phyloP scores from a whole-genome alignment of 1,140 invertebrate species.

The Euschistus heros region DNA sequence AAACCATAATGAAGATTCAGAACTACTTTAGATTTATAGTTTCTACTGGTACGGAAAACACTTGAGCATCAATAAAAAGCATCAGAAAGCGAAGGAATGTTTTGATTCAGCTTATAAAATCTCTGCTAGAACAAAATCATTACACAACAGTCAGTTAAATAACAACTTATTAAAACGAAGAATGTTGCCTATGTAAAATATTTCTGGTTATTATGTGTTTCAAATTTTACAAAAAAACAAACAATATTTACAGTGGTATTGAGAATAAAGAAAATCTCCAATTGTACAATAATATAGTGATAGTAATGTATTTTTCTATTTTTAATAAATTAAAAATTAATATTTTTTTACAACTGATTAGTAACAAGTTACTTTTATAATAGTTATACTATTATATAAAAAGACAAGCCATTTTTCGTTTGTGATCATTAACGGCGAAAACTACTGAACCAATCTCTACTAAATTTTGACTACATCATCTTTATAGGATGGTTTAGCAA shows the following conservation, averaged over 20 bases:
- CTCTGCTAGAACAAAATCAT: slow-evolving; percentile 6
- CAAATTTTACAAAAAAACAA: not conserved
- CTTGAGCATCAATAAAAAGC: slow-evolving; percentile 11
- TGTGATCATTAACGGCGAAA: no score
- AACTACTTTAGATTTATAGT: slow-evolving; percentile 14
- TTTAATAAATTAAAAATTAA: no score
- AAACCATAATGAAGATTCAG: slow-evolving; percentile 9
- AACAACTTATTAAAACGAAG: not conserved
- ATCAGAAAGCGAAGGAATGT: slow-evolving; percentile 20
- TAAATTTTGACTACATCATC: no score
- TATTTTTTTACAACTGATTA: no score
- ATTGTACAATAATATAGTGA: no score
- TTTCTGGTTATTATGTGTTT: not conserved
- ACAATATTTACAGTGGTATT: not conserved
- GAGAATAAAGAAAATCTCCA: no score
- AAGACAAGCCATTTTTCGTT: no score
- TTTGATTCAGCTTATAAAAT: slow-evolving; percentile 18
- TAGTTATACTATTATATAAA: no score
- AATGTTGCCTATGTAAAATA: not conserved
- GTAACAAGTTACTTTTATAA: no score
- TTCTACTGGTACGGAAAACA: slow-evolving; percentile 24
- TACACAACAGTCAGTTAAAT: slow-evolving; percentile 9
- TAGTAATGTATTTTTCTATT: no score
- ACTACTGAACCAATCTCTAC: no score
- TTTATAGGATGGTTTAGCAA: no score